phyloP scores from a whole-genome alignment of 2,113 vertebrate genomes.

The Trinectes maculatus region DNA sequence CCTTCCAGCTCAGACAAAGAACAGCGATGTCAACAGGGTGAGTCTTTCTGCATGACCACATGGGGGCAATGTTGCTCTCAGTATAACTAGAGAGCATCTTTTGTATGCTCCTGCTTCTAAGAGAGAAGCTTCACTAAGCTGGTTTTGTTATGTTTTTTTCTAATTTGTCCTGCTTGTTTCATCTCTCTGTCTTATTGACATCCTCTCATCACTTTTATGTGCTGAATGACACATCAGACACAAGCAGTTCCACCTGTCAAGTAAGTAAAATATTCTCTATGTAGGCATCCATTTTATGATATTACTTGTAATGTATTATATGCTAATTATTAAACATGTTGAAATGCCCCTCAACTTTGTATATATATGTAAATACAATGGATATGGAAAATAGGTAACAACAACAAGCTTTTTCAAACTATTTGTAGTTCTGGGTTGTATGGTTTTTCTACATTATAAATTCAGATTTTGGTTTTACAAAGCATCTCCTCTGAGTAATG shows the following conservation, averaged over 20 bases:
- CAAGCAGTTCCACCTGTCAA: slow-evolving; percentile 65
- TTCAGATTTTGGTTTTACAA: neutral
- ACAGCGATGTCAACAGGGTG: slow-evolving; percentile 62
- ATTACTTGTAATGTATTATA: slow-evolving; percentile 13
- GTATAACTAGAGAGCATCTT: slow-evolving; percentile 5
- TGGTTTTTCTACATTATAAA: neutral
- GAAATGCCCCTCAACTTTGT: neutral
- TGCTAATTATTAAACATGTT: neutral
- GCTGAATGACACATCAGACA: slow-evolving; percentile 60
- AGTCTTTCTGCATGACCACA: slow-evolving; percentile 63
- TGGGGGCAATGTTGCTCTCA: slow-evolving; percentile 75
- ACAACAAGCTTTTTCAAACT: neutral
- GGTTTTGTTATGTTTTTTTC: slow-evolving; percentile 29
- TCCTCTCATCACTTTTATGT: slow-evolving; percentile 4
- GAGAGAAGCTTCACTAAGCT: slow-evolving; percentile 23
- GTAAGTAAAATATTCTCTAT: slow-evolving; percentile 66
- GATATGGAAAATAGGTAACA: neutral
- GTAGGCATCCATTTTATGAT: slow-evolving; percentile 1
- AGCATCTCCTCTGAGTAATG: neutral
- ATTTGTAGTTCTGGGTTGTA: neutral
- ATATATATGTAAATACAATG: neutral
- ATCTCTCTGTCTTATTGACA: slow-evolving; percentile 29
- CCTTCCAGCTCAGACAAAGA: slow-evolving; percentile 60
- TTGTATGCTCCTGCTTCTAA: slow-evolving; percentile 7
- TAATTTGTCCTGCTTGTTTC: slow-evolving; percentile 39